These are phyloP conservation scores for Acleris laterana DNA, from an alignment of 2,888 invertebrate genomes.

Conservation along the genomic window DNA sequence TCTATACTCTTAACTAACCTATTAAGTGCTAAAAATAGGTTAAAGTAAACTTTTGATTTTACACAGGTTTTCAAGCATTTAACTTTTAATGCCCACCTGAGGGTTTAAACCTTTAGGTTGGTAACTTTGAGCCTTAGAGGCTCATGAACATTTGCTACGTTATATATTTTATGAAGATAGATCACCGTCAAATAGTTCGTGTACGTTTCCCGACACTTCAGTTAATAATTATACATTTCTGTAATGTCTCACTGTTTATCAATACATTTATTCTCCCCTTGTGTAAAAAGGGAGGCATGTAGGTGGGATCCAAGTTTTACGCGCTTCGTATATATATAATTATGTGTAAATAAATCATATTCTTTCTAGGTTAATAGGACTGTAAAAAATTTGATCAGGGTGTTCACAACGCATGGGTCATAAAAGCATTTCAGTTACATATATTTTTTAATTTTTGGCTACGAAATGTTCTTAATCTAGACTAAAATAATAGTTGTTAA, in stretches of 20 bases:
- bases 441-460: background rate
- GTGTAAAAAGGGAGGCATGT: conserved; percentile 61
- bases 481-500: too few relatives aligned
- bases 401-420: conserved; percentile 6
- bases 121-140: too few relatives aligned
- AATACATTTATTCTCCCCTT: conserved; percentile 50
- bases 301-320: conserved; percentile 70
- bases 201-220: conserved; percentile 44
- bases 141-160: too few relatives aligned
- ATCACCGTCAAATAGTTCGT: conserved; percentile 31
- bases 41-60: too few relatives aligned
- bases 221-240: conserved; percentile 48
- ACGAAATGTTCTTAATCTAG: too few relatives aligned
- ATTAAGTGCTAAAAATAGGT: too few relatives aligned
- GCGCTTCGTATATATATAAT: conserved; percentile 70
- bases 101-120: too few relatives aligned
- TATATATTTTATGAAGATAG: conserved; percentile 12
- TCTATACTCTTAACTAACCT: too few relatives aligned
- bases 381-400: conserved; percentile 72
- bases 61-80: too few relatives aligned
- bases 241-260: conserved; percentile 43
- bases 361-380: conserved; percentile 81
- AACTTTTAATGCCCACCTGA: too few relatives aligned
- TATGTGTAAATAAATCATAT: conserved; percentile 81
- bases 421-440: background rate